Conservation (phyloP, 2,888 invertebrate genomes). For the Macaria notata region DNA sequence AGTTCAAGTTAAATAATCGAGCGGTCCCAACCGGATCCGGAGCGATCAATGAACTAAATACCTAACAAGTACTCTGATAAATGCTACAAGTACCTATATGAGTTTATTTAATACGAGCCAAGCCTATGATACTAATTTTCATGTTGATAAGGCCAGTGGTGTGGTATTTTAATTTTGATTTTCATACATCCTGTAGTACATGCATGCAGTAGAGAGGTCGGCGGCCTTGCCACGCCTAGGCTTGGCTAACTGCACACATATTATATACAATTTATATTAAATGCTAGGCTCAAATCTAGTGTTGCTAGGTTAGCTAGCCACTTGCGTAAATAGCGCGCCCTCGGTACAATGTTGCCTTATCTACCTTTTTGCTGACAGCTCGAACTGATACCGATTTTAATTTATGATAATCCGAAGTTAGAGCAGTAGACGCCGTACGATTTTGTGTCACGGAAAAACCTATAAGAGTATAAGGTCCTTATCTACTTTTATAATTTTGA, state of each 20-base stretch:
- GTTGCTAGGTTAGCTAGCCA: constrained; percentile 22
- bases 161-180: constrained; percentile 18
- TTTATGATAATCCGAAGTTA: background rate
- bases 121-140: constrained; percentile 13
- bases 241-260: constrained; percentile 32
- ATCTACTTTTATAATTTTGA: no score
- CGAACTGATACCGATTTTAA: constrained; percentile 1
- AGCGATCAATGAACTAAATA: no score
- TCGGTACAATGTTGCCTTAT: constrained; percentile 13
- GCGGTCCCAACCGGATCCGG: no score
- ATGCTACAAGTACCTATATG: no score
- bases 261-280: constrained; percentile 26
- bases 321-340: constrained; percentile 15
- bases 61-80: no score
- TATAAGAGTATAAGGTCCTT: no score
- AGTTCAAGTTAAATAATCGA: background rate
- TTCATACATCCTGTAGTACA: constrained; percentile 13
- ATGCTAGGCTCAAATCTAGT: constrained; percentile 20
- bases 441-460: no score
- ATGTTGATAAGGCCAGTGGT: constrained; percentile 14
- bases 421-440: no score
- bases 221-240: constrained; percentile 49
- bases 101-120: constrained; percentile 6
- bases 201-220: constrained; percentile 27
- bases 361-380: constrained; percentile 3